Conservation (phyloP, 2,888 invertebrate species). For the Stramonita haemastoma region DNA sequence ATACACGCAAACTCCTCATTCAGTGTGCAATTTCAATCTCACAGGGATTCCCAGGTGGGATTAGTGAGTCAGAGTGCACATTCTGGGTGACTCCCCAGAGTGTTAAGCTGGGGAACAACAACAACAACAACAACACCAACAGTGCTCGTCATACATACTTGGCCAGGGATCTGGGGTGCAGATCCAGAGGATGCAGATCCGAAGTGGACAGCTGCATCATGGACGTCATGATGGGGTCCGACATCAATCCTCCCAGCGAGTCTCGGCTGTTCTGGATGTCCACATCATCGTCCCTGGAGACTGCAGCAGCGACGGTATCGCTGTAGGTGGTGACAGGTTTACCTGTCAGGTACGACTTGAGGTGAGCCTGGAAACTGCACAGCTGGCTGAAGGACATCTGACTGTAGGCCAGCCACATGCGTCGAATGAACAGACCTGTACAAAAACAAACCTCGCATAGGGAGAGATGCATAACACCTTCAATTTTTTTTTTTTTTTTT, state of each 20-base stretch:
- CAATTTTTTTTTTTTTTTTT: no score
- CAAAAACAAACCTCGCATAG: slow-evolving; percentile 56
- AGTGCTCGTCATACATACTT: slow-evolving; percentile 10
- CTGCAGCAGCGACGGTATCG: slow-evolving; percentile 45
- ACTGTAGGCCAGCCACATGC: slow-evolving; percentile 89
- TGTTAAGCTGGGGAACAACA: no score
- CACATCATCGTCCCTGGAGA: slow-evolving; percentile 46
- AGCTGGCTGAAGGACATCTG: slow-evolving; percentile 91
- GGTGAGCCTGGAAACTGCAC: slow-evolving; percentile 85
- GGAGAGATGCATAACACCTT: not conserved
- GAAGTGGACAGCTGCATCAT: slow-evolving; percentile 40
- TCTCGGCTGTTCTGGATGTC: not conserved
- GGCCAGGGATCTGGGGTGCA: not conserved
- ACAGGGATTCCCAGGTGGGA: no score
- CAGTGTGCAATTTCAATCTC: no score
- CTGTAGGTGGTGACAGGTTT: slow-evolving; percentile 27
- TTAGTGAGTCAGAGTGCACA: no score
- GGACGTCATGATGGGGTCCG: slow-evolving; percentile 60
- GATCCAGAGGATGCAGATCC: slow-evolving; percentile 43
- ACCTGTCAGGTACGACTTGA: slow-evolving; percentile 83
- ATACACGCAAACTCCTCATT: no score
- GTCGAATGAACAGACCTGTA: slow-evolving; percentile 88
- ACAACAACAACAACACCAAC: no score
- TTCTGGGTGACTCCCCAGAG: no score
- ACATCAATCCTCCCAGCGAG: slow-evolving; percentile 55